Conservation (phyloP, 64 coral and sea anemone genomes). For the Catalaphyllia jardinei region DNA sequence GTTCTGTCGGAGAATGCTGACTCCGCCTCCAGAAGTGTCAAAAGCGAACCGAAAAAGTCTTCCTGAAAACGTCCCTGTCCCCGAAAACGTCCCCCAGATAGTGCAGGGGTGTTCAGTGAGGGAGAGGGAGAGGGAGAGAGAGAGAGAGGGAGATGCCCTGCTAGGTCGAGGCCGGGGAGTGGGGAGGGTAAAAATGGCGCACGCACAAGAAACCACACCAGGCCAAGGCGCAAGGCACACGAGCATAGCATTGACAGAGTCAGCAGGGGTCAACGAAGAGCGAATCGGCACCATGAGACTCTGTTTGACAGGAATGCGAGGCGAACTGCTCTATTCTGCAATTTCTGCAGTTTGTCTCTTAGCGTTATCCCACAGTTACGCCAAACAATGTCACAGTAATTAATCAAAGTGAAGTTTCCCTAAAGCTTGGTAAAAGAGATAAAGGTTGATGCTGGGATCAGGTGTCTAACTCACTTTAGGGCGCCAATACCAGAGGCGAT, state of each 20-base stretch:
- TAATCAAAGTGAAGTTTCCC: no score
- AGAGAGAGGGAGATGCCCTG: neutral
- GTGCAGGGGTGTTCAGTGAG: neutral
- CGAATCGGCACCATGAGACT: neutral
- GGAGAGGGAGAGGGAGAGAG: neutral
- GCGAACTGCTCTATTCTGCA: no score
- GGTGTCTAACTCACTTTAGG: no score
- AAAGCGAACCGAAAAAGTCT: neutral
- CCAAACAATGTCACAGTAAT: no score
- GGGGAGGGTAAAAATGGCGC: neutral
- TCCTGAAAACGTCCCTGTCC: neutral
- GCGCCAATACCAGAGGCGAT: no score
- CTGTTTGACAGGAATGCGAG: no score
- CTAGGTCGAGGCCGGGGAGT: neutral
- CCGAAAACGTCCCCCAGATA: neutral
- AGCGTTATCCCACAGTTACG: no score
- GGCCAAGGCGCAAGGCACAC: neutral
- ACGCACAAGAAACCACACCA: slow-evolving; percentile 11
- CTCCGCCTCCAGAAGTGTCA: neutral
- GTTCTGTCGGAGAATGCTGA: neutral
- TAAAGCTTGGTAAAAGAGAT: no score
- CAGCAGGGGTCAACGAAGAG: neutral
- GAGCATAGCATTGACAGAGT: neutral
- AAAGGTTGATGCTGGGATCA: no score
- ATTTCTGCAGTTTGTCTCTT: no score